Conservation (phyloP, 2,113 vertebrate species). For the Crotalus tigris region DNA sequence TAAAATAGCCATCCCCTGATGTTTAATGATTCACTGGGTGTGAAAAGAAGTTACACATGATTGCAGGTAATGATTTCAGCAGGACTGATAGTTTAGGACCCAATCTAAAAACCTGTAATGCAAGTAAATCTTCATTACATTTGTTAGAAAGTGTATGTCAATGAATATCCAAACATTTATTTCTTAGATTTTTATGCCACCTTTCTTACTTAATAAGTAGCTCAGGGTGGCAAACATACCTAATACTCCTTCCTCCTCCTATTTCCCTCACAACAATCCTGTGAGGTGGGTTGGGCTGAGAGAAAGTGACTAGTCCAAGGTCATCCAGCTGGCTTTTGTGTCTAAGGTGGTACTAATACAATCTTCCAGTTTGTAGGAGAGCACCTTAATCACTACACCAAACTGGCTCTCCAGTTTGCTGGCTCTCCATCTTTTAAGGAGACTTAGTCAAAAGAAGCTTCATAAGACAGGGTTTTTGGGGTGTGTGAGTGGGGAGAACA, state of each 20-base stretch:
- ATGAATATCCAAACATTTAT: not conserved
- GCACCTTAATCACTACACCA: not conserved
- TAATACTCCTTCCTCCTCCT: not conserved
- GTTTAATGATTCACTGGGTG: not conserved
- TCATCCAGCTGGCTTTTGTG: not conserved
- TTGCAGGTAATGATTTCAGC: conserved; percentile 10
- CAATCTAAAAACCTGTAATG: not conserved
- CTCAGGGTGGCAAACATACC: too few relatives aligned
- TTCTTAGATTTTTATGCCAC: not conserved
- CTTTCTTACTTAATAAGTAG: not conserved
- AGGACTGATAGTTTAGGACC: not conserved
- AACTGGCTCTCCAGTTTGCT: not conserved
- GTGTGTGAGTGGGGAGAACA: not conserved
- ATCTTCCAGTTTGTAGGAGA: not conserved
- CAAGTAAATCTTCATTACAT: not conserved
- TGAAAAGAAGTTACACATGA: conserved; percentile 1
- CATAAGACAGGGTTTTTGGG: not conserved
- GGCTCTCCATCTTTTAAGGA: not conserved
- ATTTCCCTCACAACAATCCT: not conserved
- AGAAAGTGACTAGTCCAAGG: not conserved
- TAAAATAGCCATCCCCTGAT: not conserved
- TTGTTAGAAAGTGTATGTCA: not conserved
- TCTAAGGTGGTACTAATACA: not conserved
- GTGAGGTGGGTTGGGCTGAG: not conserved
- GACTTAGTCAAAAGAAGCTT: not conserved